Conservation (phyloP, 2,797 vertebrate genomes). For the Oreochromis grahami region DNA sequence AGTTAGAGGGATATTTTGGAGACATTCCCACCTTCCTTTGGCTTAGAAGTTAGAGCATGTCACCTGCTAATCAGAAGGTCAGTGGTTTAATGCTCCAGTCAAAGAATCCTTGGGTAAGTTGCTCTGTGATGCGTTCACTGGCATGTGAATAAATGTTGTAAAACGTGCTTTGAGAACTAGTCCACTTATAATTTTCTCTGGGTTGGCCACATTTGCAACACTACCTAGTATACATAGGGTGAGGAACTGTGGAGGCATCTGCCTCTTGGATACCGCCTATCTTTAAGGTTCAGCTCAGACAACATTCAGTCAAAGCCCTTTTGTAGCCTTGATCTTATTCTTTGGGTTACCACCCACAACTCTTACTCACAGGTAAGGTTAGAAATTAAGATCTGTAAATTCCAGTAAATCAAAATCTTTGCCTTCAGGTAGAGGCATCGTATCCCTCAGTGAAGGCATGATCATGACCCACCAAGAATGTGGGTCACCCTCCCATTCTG, state of each 20-base stretch:
- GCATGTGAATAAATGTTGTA: not conserved
- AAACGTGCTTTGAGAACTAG: not conserved
- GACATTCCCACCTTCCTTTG: not conserved
- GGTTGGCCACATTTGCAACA: not conserved
- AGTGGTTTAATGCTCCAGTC: not conserved
- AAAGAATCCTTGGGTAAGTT: not conserved
- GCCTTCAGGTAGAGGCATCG: not conserved
- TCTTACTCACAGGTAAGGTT: not conserved
- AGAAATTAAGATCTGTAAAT: not conserved
- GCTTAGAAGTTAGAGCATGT: not conserved
- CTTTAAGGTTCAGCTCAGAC: not conserved
- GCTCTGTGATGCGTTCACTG: not conserved
- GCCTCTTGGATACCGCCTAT: not conserved
- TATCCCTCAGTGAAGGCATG: not conserved
- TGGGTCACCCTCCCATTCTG: not conserved
- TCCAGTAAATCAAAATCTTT: not conserved
- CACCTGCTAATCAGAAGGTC: not conserved
- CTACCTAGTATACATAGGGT: not conserved
- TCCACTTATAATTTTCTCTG: not conserved
- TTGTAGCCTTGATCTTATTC: not conserved
- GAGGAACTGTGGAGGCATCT: no score
- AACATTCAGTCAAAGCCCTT: not conserved
- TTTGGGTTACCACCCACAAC: not conserved
- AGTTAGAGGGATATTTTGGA: accelerated
- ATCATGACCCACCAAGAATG: not conserved